These are phyloP conservation scores for Echinops telfairi DNA, from an alignment of 2,113 vertebrate genomes.

Conservation along the genomic window DNA sequence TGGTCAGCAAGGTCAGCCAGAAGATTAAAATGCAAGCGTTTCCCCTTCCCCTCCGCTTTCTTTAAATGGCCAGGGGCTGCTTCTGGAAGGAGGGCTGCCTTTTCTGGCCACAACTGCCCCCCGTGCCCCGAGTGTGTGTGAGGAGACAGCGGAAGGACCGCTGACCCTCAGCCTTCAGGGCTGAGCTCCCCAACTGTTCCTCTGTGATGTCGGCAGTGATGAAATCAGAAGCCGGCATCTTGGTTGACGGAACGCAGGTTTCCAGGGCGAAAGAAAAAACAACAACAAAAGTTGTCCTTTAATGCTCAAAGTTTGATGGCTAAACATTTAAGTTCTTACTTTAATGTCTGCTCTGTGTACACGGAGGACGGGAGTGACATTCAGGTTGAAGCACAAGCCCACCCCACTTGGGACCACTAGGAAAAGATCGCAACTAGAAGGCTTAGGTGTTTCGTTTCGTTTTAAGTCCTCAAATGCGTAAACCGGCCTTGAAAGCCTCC, in stretches of 20 bases:
- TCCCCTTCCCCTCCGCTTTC: slow-evolving; percentile 8
- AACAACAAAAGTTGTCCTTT: slow-evolving; percentile 64
- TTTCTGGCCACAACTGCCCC: slow-evolving; percentile 14
- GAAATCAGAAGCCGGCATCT: slow-evolving; percentile 72
- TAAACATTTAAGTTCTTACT: slow-evolving; percentile 80
- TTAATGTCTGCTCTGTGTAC: slow-evolving; percentile 78
- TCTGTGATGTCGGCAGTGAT: slow-evolving; percentile 66
- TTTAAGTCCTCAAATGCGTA: neutral
- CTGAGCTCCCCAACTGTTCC: slow-evolving; percentile 68
- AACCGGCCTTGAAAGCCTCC: neutral
- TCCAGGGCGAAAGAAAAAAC: slow-evolving; percentile 75
- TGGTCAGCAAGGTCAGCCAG: slow-evolving; percentile 31
- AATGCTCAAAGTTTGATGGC: slow-evolving; percentile 78
- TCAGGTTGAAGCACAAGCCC: neutral
- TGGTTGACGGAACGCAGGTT: slow-evolving; percentile 64
- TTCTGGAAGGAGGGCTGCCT: slow-evolving; percentile 68
- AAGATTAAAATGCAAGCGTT: slow-evolving; percentile 74
- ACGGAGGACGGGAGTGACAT: slow-evolving; percentile 72
- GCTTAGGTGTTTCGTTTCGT: neutral
- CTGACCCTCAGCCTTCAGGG: no score
- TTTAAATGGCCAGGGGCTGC: slow-evolving; percentile 48
- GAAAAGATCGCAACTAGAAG: neutral
- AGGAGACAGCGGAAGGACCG: slow-evolving; percentile 30
- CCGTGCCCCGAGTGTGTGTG: neutral
- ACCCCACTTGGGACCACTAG: no score